Conservation (phyloP, 2,113 vertebrate genomes). For the Podarcis raffonei region DNA sequence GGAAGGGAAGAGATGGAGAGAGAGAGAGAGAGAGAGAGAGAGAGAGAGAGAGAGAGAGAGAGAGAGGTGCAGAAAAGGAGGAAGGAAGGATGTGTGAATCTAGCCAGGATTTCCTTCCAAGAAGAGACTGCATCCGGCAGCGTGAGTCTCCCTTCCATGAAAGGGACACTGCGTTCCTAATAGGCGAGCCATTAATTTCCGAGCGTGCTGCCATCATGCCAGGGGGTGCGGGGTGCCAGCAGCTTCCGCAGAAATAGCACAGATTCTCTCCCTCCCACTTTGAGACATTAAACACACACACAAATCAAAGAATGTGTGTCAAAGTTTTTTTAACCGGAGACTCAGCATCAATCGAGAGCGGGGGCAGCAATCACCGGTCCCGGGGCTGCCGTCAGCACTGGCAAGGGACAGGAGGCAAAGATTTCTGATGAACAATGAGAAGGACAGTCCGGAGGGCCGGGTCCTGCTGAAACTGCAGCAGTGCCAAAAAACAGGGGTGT, state of each 20-base stretch:
- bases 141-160: not conserved
- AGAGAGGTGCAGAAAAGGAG: not conserved
- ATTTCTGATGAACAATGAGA: not conserved
- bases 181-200: conserved; percentile 15
- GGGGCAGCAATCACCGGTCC: not conserved
- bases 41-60: too few species aligned
- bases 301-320: too few species aligned
- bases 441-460: not conserved
- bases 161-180: conserved; percentile 19
- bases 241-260: not conserved
- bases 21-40: too few species aligned
- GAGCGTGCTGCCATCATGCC: not conserved
- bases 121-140: not conserved
- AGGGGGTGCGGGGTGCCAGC: not conserved
- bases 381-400: not conserved
- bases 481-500: not conserved
- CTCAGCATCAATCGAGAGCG: not conserved
- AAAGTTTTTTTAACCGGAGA: not conserved
- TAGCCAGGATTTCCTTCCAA: conserved; percentile 10
- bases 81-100: not conserved
- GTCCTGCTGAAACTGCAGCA: not conserved
- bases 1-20: too few species aligned
- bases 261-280: not conserved
- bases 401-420: not conserved
- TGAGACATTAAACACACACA: not conserved